Evolutionary conservation across 2,888 invertebrate species (phyloP).

Genomic region (Chrysotoxum bicinctum): DNA sequence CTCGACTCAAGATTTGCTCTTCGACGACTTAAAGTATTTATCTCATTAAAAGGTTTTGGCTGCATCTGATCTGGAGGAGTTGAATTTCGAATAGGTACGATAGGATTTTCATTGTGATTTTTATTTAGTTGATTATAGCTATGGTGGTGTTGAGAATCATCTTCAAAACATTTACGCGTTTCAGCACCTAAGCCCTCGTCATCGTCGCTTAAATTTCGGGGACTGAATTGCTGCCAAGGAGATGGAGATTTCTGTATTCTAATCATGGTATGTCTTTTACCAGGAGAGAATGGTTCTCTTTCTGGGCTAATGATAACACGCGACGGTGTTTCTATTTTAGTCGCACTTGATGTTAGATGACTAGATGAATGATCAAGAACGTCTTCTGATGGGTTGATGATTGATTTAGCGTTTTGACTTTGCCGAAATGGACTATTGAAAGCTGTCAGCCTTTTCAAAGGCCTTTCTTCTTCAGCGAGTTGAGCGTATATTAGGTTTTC

Average conservation of each 20-base stretch:
- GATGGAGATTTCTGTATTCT: conserved; percentile 79
- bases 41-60: conserved; percentile 78
- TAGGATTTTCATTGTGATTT: conserved; percentile 83
- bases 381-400: conserved; percentile 72
- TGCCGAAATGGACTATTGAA: conserved; percentile 24
- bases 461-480: conserved; percentile 82
- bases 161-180: conserved; percentile 82
- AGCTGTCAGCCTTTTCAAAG: conserved; percentile 15
- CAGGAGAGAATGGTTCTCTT: conserved; percentile 68
- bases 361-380: conserved; percentile 76
- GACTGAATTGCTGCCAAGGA: conserved; percentile 80
- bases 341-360: conserved; percentile 72
- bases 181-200: conserved; percentile 91
- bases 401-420: conserved; percentile 53
- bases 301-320: conserved; percentile 72
- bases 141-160: conserved; percentile 75
- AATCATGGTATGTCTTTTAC: conserved; percentile 75
- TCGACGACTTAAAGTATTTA: conserved; percentile 87
- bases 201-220: conserved; percentile 85
- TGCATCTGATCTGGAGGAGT: conserved; percentile 80
- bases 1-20: conserved; percentile 89
- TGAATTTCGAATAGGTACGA: conserved; percentile 85
- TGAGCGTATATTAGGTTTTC: conserved; percentile 90
- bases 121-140: conserved; percentile 72
- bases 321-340: conserved; percentile 46